Conservation (phyloP, 2,888 invertebrate genomes). For the Megaustenia siamemsis region DNA sequence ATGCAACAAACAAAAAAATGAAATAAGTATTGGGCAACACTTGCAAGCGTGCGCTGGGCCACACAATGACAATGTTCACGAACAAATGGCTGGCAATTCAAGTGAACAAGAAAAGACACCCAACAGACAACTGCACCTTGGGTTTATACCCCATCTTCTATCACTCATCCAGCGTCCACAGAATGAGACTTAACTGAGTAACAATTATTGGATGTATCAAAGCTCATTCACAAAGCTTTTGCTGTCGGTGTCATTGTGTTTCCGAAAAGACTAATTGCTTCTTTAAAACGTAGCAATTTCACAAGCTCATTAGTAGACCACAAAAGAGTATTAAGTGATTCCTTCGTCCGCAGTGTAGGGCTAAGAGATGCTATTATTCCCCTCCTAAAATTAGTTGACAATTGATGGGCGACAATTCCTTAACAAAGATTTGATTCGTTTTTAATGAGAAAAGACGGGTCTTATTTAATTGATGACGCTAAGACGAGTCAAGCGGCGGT, state of each 20-base stretch:
- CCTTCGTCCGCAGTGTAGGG: neutral
- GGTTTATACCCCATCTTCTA: neutral
- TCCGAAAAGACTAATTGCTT: constrained; percentile 10
- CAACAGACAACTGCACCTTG: no score
- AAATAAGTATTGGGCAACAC: no score
- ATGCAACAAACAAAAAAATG: no score
- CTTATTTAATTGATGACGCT: neutral
- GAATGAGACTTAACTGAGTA: neutral
- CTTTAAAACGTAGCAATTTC: neutral
- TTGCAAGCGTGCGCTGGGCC: no score
- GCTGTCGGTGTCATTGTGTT: neutral
- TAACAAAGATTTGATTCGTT: neutral
- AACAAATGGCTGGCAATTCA: no score
- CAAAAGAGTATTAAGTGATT: constrained; percentile 41
- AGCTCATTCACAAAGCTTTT: neutral
- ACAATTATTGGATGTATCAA: neutral
- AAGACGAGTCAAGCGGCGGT: constrained; percentile 1
- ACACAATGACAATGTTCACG: no score
- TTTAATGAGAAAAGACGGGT: neutral
- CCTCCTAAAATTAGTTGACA: neutral
- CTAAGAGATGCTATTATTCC: neutral
- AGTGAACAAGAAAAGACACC: no score
- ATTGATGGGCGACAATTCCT: neutral
- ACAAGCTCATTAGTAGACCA: neutral
- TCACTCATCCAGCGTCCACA: neutral